These are phyloP conservation scores for Callinectes sapidus DNA, from an alignment of 2,888 invertebrate species.

Conservation along the genomic window DNA sequence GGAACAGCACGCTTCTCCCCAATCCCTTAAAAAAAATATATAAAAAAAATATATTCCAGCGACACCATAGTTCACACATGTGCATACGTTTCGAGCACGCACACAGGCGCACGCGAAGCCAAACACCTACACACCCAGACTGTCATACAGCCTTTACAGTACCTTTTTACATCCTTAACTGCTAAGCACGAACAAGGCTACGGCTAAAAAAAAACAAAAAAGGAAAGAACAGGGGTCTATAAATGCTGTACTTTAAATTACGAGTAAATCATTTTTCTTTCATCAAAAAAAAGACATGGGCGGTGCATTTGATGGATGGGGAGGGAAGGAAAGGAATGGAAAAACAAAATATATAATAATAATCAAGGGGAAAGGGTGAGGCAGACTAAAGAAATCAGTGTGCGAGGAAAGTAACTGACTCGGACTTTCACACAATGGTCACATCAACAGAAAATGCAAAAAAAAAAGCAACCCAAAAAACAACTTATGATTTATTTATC, in stretches of 20 bases:
- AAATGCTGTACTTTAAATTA: slow-evolving; percentile 62
- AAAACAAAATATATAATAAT: no score
- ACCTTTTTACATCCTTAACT: slow-evolving; percentile 61
- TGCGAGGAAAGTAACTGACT: not conserved
- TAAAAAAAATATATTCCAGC: slow-evolving; percentile 58
- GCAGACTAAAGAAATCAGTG: slow-evolving; percentile 27
- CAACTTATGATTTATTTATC: not conserved
- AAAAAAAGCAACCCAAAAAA: not conserved
- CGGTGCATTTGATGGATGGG: slow-evolving; percentile 55
- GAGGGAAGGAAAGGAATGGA: not conserved
- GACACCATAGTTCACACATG: slow-evolving; percentile 62
- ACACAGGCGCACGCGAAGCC: not conserved
- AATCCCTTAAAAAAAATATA: slow-evolving; percentile 4
- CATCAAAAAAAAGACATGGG: slow-evolving; percentile 34
- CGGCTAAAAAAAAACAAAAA: slow-evolving; percentile 45
- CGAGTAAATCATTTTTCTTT: slow-evolving; percentile 50
- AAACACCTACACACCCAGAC: slow-evolving; percentile 59
- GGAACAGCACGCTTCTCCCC: slow-evolving; percentile 17
- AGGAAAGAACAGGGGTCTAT: slow-evolving; percentile 39
- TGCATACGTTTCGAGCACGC: not conserved
- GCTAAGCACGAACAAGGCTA: slow-evolving; percentile 69
- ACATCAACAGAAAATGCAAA: slow-evolving; percentile 1
- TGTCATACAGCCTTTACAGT: slow-evolving; percentile 60
- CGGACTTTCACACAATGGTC: not conserved
- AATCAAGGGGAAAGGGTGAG: not conserved